Conservation (phyloP, 2,113 vertebrate genomes). For the Gobius niger region DNA sequence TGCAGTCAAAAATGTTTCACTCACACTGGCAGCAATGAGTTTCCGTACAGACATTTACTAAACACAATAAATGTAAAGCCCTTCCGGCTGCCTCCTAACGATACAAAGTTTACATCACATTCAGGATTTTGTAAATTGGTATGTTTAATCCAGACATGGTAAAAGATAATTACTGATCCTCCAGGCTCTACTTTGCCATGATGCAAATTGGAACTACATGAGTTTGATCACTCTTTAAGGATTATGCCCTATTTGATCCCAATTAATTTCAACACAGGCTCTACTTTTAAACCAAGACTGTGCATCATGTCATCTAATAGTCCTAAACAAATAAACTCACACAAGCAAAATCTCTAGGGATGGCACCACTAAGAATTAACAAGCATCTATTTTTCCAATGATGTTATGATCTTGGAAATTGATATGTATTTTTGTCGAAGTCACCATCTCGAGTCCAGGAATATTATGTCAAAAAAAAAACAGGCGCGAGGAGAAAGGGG, state of each 20-base stretch:
- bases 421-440: not conserved
- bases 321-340: not conserved
- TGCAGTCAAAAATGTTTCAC: too few relatives aligned
- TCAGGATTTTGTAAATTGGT: too few relatives aligned
- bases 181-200: not conserved
- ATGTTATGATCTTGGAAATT: not conserved
- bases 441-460: not conserved
- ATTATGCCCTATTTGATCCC: constrained; percentile 9
- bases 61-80: too few relatives aligned
- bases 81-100: too few relatives aligned
- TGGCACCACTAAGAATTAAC: not conserved
- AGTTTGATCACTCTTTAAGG: constrained; percentile 12
- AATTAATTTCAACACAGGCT: constrained; percentile 11
- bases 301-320: not conserved
- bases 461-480: not conserved
- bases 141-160: not conserved
- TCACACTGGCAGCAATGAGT: too few relatives aligned
- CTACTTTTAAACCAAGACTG: constrained; percentile 1
- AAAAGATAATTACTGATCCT: not conserved
- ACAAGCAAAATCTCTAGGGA: not conserved
- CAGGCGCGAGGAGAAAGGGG: too few relatives aligned
- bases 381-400: not conserved
- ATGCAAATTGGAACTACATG: constrained; percentile 13
- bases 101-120: too few relatives aligned
- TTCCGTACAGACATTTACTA: too few relatives aligned